Evolutionary conservation across 2,888 invertebrate species (phyloP).

Genomic region (Cataglyphis cursor): DNA sequence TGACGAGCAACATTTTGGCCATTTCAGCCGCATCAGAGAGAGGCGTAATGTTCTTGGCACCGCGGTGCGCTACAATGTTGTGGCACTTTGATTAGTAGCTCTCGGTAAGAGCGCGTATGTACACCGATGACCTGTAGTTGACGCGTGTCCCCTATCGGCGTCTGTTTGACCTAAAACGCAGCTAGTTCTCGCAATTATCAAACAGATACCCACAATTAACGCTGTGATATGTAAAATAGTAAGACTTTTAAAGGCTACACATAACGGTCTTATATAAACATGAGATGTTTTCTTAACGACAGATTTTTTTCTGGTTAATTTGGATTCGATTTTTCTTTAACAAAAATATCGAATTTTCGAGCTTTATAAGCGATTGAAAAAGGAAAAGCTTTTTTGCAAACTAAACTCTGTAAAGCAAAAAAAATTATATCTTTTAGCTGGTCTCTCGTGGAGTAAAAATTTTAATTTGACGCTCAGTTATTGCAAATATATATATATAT

Average conservation of each 20-base stretch:
- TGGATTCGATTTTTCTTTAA: neutral
- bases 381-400: neutral
- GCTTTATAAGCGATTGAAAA: neutral
- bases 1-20: conserved; percentile 64
- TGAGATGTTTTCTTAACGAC: neutral
- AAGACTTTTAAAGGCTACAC: neutral
- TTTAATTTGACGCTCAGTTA: neutral
- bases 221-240: neutral
- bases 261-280: neutral
- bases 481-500: neutral
- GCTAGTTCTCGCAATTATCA: conserved; percentile 6
- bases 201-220: neutral
- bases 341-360: neutral
- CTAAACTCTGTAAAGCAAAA: neutral
- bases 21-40: conserved; percentile 57
- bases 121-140: conserved; percentile 67
- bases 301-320: neutral
- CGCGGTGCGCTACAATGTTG: conserved; percentile 57
- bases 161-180: conserved; percentile 64
- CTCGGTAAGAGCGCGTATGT: conserved; percentile 51
- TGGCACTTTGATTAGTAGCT: conserved; percentile 70
- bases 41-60: conserved; percentile 71
- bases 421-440: neutral
- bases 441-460: neutral
- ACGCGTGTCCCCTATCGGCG: conserved; percentile 67